phyloP scores from a whole-genome alignment of 1,140 invertebrate species.

The Venustaconcha ellipsiformis region DNA sequence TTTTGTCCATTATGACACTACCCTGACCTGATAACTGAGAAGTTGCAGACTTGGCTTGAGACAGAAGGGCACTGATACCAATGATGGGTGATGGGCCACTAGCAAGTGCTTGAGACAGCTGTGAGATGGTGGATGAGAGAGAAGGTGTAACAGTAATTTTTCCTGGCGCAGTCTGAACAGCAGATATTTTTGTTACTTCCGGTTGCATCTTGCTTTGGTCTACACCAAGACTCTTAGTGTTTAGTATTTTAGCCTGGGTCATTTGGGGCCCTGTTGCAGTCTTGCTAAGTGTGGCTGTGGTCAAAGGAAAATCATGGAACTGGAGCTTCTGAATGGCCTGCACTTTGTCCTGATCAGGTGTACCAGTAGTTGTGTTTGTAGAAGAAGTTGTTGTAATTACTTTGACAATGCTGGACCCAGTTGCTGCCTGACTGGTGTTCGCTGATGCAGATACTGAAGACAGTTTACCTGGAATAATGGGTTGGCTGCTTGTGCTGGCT shows the following conservation, averaged over 20 bases:
- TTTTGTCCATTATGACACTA: not conserved
- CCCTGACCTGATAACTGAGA: constrained; percentile 5
- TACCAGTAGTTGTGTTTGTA: not conserved
- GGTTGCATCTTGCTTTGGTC: no score
- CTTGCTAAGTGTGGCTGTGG: constrained; percentile 40
- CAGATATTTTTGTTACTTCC: no score
- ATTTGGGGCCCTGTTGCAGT: not conserved
- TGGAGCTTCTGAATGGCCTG: constrained; percentile 54
- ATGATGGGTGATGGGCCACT: not conserved
- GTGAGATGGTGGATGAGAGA: not conserved
- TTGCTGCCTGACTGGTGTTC: not conserved
- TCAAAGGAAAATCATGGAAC: constrained; percentile 57
- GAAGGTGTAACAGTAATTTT: not conserved
- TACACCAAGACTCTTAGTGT: no score
- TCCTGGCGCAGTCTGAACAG: no score
- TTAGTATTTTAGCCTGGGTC: no score
- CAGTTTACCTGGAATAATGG: not conserved
- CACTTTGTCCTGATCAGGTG: constrained; percentile 36
- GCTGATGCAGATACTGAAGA: constrained; percentile 11
- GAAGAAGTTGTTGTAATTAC: not conserved
- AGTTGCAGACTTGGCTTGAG: not conserved
- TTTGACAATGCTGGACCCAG: constrained; percentile 5
- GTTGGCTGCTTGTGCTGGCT: not conserved
- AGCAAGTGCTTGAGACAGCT: not conserved
- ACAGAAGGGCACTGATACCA: not conserved